Evolutionary conservation across 2,888 invertebrate genomes (phyloP).

Genomic region (Geophilus truncorum): DNA sequence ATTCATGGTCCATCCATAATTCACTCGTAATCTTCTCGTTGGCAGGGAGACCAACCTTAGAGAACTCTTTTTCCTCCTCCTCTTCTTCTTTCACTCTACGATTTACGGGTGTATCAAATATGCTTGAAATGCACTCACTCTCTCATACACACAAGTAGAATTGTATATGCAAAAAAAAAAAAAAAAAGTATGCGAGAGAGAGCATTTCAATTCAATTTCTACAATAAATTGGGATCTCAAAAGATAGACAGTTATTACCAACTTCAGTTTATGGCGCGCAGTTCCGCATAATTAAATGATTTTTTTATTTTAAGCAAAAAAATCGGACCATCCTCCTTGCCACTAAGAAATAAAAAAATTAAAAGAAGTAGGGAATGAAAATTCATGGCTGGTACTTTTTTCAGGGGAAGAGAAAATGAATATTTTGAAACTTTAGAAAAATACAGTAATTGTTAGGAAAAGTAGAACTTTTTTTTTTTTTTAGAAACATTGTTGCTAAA

Average conservation of each 20-base stretch:
- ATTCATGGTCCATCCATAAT: neutral
- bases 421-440: too few relatives aligned
- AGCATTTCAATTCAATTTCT: neutral
- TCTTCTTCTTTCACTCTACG: neutral
- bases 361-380: too few relatives aligned
- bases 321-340: too few relatives aligned
- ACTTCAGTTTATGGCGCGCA: neutral
- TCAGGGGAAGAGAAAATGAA: too few relatives aligned
- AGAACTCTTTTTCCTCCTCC: neutral
- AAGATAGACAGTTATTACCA: neutral
- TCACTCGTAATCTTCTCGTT: neutral
- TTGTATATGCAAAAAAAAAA: neutral
- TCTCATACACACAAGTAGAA: neutral
- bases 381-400: too few relatives aligned
- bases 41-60: neutral
- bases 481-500: too few relatives aligned
- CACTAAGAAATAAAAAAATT: too few relatives aligned
- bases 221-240: neutral
- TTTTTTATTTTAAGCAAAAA: neutral
- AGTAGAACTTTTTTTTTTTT: too few relatives aligned
- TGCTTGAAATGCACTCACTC: neutral
- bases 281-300: neutral
- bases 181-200: neutral
- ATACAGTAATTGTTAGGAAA: too few relatives aligned
- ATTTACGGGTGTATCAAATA: neutral